phyloP scores from a whole-genome alignment of 2,888 invertebrate species.

The Acanthococcus lagerstroemiae region DNA sequence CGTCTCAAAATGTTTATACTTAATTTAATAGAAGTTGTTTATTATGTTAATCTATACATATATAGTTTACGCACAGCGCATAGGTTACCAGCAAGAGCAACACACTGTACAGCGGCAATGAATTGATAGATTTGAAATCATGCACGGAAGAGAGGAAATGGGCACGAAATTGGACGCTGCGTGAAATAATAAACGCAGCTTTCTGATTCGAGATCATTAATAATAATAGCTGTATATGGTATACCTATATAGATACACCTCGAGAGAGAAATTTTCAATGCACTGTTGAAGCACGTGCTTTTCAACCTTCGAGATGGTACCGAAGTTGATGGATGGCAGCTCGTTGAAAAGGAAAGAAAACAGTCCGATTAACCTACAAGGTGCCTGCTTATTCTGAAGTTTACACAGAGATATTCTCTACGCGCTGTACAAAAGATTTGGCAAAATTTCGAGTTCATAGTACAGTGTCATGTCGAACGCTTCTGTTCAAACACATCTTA shows the following conservation, averaged over 20 bases:
- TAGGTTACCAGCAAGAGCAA: no score
- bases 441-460: no score
- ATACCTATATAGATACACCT: no score
- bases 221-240: neutral
- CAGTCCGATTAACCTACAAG: no score
- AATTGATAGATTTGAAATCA: conserved; percentile 20
- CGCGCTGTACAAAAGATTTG: no score
- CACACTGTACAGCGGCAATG: neutral
- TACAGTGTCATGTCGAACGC: no score
- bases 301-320: conserved; percentile 2
- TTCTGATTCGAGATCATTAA: conserved; percentile 15
- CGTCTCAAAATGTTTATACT: conserved; percentile 20
- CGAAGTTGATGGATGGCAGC: no score
- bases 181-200: conserved; percentile 19
- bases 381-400: no score
- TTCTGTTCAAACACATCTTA: no score
- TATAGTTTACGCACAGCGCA: neutral
- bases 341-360: no score
- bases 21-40: conserved; percentile 22
- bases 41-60: conserved; percentile 24
- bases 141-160: neutral
- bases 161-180: neutral
- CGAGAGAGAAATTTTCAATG: neutral
- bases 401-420: no score
- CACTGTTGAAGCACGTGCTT: conserved; percentile 4